Base-by-base conservation (phyloP, 92 coral and sea anemone genomes). In the Hydrozoanthus gracilis region DNA sequence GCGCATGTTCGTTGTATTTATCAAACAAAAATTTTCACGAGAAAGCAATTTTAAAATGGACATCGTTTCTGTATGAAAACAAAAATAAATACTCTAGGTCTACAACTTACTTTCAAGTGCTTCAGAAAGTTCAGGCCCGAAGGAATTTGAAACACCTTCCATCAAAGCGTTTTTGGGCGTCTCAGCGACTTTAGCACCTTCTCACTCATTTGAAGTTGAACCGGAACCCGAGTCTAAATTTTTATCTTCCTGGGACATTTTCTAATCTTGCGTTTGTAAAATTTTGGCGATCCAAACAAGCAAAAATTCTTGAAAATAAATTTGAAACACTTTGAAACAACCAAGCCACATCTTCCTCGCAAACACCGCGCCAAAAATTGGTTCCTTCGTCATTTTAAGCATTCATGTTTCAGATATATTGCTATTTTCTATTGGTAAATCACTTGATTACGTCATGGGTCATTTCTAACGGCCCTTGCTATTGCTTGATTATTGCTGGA, bases 61-160 rank as follows among this genome's bases (percentile, higher is more conserved):
- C 17, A 82, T 70, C 77, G 73, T 83, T 47, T 83, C 48, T 11
- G 68, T 73, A n/a, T 83, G 48, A 62, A 61, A 1, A 16, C n/a
- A 12, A 74, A 71, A 66, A 51, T 6, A 84, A 54, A 46, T 76
- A 77, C 39, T 13, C 74, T 27, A 69, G 18, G 61, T 54, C 61
- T 45, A 44, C 3, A 76, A 64, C 90, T 87, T 87, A 87, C 90
- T 60, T 87, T 87, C 20, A 12, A 87, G 90, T 48, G 86, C 80
- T 69, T 70, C 86, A 44, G 51, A 71, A 71, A 87, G 79, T n/a
- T 82, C 82, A 56, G 74, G 79, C 49, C 90, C 90, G 55, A 87
- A 79, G 73, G 76, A 76, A 73, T 75, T 68, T 14, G 45, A 70
- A 65, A 87, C 75, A 52, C 58, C 75, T 65, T 78, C 62, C 44